phyloP scores from a whole-genome alignment of 1,140 invertebrate species.

The Papilio aristodemus region DNA sequence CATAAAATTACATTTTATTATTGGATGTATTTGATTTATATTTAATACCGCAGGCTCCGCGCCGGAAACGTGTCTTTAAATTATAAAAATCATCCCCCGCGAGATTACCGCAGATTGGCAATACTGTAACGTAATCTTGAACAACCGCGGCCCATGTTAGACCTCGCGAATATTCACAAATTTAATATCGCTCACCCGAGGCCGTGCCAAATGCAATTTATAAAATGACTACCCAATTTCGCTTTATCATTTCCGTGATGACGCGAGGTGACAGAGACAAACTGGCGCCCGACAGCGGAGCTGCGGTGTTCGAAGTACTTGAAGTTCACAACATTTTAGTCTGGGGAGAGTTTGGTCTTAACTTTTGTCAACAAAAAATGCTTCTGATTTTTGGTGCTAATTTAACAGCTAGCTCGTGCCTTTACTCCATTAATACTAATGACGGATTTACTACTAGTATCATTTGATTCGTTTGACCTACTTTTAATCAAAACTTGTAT shows the following conservation, averaged over 20 bases:
- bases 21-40: no score
- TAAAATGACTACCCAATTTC: slow-evolving; percentile 64
- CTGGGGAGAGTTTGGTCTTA: not conserved
- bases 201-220: slow-evolving; percentile 59
- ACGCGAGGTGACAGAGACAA: not conserved
- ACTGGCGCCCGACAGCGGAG: not conserved
- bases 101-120: slow-evolving; percentile 40
- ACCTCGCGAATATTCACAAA: slow-evolving; percentile 48
- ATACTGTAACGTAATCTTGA: slow-evolving; percentile 33
- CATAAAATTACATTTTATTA: no score
- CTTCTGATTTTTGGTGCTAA: no score
- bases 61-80: not conserved
- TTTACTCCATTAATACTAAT: no score
- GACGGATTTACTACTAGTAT: no score
- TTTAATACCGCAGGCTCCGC: no score
- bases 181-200: slow-evolving; percentile 48
- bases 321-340: not conserved
- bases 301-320: not conserved
- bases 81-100: slow-evolving; percentile 34
- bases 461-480: no score
- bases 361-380: no score
- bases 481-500: no score
- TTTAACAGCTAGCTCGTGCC: no score
- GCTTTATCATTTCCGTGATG: slow-evolving; percentile 52
- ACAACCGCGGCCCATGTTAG: not conserved